Evolutionary conservation across 2,888 invertebrate species (phyloP), one percentile per base, ranked within the genome.

Genomic region (Luperina nickerlii): DNA sequence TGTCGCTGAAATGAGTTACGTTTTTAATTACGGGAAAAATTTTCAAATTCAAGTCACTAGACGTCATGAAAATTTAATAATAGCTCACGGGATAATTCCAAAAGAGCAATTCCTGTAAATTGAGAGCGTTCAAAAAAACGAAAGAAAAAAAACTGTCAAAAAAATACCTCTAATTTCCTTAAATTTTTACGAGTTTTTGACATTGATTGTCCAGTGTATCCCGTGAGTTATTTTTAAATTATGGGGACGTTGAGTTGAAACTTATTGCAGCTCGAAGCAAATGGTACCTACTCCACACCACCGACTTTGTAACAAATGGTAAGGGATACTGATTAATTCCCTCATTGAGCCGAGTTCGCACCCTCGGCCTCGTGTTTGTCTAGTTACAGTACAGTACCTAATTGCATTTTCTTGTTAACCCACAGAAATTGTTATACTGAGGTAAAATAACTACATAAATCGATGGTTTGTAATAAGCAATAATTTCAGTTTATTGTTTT

Each of bases 341-440:
- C 89, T 86, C 86, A 90, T 87, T 82, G 89, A 86, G 92, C 92
- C 90, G 92, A 92, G 83, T 90, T 81, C 78, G 91, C 91, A 81
- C 83, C 76, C 77, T 78, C 42, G 66, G 75, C 76, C 73, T 79
- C 79, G 82, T 91, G 89, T 93, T 92, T 91, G 91, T 90, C 84
- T 89, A 87, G 87, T 87, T 87, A 87, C 89, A 91, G 92, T 87
- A 87, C 89, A 91, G 92, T 93, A 32, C 32, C 32, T 32, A 92
- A 93, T 92, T 92, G 88, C 91, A 88, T 92, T 92, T 91, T 89
- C 90, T 86, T 88, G 72, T 63, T 68, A 27, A 42, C 38, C 73
- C 81, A 73, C 72, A 42, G 24, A 42, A 20, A 63, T 72, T 74
- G 54, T 45, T n/a, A 45, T 38, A 38, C 11, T 42, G 9, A 69